These are phyloP conservation scores for Stenopsyche tienmushanensis DNA, from an alignment of 1,140 invertebrate species.

Conservation along the genomic window DNA sequence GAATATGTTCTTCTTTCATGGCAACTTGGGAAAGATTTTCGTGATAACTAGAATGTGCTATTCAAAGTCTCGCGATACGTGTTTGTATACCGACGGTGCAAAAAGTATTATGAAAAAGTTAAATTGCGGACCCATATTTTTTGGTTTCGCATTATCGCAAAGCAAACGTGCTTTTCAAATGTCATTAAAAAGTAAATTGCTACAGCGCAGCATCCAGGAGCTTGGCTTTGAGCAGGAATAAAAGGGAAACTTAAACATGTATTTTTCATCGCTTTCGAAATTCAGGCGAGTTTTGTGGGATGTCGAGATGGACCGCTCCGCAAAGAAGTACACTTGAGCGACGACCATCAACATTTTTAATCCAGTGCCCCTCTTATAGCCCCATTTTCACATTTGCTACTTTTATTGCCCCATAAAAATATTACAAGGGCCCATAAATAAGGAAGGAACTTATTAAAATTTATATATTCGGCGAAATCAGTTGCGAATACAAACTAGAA, in stretches of 20 bases:
- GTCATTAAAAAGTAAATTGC: conserved; percentile 25
- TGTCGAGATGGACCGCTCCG: neutral
- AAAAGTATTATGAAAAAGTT: neutral
- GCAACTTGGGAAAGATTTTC: neutral
- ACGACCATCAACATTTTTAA: conserved; percentile 18
- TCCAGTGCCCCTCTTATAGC: neutral
- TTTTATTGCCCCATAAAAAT: too few relatives aligned
- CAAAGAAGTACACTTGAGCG: conserved; percentile 2
- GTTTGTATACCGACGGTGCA: neutral
- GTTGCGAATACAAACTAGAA: too few relatives aligned
- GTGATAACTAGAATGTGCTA: neutral
- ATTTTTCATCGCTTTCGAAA: conserved; percentile 26
- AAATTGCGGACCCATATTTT: neutral
- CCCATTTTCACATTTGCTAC: too few relatives aligned
- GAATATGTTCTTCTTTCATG: neutral
- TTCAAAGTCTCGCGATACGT: neutral
- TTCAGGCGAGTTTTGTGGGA: conserved; percentile 12
- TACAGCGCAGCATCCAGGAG: neutral
- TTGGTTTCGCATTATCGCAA: conserved; percentile 5
- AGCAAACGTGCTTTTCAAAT: conserved; percentile 18
- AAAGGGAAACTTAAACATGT: conserved; percentile 20
- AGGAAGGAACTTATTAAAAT: too few relatives aligned
- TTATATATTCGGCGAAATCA: too few relatives aligned
- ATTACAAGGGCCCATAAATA: too few relatives aligned
- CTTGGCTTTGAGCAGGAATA: neutral